Base-by-base conservation (phyloP, 2,113 vertebrate species). In the Scartelaos histophorus region DNA sequence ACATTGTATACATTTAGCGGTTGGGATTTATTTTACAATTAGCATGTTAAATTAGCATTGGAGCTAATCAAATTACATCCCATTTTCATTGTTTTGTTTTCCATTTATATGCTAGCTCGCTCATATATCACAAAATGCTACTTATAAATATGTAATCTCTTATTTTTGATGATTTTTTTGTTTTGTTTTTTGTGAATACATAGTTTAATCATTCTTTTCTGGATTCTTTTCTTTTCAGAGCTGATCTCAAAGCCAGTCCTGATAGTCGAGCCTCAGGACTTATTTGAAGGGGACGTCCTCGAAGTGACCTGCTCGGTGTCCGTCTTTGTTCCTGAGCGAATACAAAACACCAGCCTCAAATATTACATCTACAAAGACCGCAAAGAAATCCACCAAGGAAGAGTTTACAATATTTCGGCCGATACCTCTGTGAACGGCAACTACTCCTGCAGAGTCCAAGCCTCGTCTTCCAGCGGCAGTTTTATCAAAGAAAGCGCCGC, bases 221-320 rank as follows among this genome's bases (percentile, higher is more conserved):
- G 13, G 15, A 13, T 7, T 61, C 34, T 13, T 29, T 34, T 34
- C 7, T 17, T 45, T 47, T 69, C 83, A 94, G 93, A 89, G 54
- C 72, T 94, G 58, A 92, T 92, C 72, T 93, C 90, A n/a, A 81
- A 57, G 69, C 93, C 93, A 3, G 34, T 2, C 1, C 74, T 94
- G 74, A 75, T 5, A 10, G 25, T 91, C 67, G 5, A 51, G 4
- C 77, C 89, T 0, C 0, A 3, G 0, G 67, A 85, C 19, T 43
- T 92, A 16, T 89, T 89, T 62, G 87, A 90, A 70, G 86, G 80
- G 0, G 80, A 91, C 1, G 0, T 0, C 0, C 82, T 93, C 24
- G 56, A 0, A n/a, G 49, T 94, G 54, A 84, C 2, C 64, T 94
- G 93, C 86, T 77, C 34, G 2, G 79, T 86, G 9, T 15, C 24